Conservation (phyloP, 2,797 vertebrate species). For the Syngnathus rostellatus region DNA sequence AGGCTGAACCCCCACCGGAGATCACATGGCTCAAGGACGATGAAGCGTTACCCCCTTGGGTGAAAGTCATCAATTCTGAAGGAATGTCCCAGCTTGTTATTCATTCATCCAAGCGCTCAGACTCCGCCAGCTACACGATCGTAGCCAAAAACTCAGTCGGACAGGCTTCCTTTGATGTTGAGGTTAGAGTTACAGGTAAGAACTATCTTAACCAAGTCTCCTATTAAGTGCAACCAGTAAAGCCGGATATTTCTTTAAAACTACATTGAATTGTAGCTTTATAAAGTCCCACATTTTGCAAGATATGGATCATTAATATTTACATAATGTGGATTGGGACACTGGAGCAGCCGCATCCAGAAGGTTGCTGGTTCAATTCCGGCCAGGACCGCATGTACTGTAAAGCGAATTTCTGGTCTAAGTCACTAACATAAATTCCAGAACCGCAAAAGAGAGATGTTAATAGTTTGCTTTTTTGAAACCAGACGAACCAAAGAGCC, state of each 20-base stretch:
- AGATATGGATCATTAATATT: background rate
- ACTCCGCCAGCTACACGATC: conserved; percentile 74
- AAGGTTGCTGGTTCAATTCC: background rate
- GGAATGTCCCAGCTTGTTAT: conserved; percentile 75
- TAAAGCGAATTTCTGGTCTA: background rate
- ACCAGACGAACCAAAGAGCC: conserved; percentile 74
- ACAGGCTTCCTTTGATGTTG: conserved; percentile 68
- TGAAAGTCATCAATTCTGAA: conserved; percentile 58
- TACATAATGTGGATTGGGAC: background rate
- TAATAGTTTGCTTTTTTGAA: background rate
- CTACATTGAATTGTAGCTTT: background rate
- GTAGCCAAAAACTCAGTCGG: conserved; percentile 66
- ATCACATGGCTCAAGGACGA: conserved; percentile 81
- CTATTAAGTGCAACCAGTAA: background rate
- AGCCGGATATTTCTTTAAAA: background rate
- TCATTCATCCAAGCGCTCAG: conserved; percentile 64
- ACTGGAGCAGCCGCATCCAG: background rate
- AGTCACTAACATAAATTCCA: background rate
- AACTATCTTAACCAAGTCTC: conserved; percentile 2
- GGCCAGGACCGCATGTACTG: background rate
- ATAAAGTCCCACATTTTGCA: background rate
- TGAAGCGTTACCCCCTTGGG: conserved; percentile 62
- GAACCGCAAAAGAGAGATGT: background rate
- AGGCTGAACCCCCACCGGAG: conserved; percentile 74
- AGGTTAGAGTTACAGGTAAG: conserved; percentile 79